Base-by-base conservation (phyloP, 2,113 vertebrate genomes). In the Dascyllus trimaculatus region DNA sequence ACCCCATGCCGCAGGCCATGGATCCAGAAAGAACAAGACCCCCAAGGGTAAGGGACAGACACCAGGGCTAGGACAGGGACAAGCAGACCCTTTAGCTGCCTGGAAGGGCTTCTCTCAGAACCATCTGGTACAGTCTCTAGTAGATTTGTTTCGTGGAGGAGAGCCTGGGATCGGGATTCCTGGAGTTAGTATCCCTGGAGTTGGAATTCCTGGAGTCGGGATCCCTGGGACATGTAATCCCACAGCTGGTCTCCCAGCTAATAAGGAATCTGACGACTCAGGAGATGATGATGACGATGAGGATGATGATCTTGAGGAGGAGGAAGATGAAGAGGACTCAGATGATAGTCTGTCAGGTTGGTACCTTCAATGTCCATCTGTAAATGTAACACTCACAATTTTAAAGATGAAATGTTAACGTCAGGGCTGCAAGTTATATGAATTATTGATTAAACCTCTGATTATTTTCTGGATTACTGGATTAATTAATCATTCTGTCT, bases 331-430 rank as follows among this genome's bases (percentile, higher is more conserved):
- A 46, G 95, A 95, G 56, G 97, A 99, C 93, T 96, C 97, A 71
- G 98, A 99, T 90, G 97, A 98, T 88, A 99, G 97, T 87, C 95
- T 98, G 86, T 98, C 98, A 97, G 98, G 98, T 99, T 84, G 32
- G 91, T 64, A 21, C 3, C 24, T 24, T 69, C 2, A 25, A 11
- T 63, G 3, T 22, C 8, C 4, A 2, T 3, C 1, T 21, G 9
- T 67, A 14, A 59, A 54, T 29, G 2, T 10, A 18, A 32, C 19
- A 38, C 67, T 69, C 1, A 40, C n/a, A 35, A 17, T 60, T 53
- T 53, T 32, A 40, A 40, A 38, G 43, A 38, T 66, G 15, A 75
- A 60, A 71, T 48, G 38, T 51, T 63, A 18, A 56, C 17, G 40
- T 24, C n/a, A 52, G 2, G 1, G 25, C 32, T 52, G 24, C 24